Percentiles rank a stretch among this genome's conserved stretches.
phyloP scores from a whole-genome alignment of 2,797 vertebrate species.

The Leptoclinus maculatus region DNA sequence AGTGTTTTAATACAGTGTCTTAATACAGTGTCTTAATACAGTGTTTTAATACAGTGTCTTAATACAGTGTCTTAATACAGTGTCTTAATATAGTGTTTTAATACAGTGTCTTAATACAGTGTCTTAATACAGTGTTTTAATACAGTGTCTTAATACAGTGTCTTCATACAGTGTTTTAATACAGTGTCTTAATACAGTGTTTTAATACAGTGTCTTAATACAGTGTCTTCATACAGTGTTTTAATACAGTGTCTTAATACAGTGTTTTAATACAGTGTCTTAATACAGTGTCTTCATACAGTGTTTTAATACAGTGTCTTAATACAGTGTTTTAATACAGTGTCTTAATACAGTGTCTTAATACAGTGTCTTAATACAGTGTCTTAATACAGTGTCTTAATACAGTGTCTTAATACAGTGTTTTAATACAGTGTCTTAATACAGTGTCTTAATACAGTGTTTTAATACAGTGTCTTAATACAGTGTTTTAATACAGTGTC shows the following conservation, averaged over 20 bases:
- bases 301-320: no score
- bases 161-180: no score
- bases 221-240: no score
- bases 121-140: background rate
- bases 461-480: background rate
- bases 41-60: no score
- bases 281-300: no score
- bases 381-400: background rate
- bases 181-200: background rate
- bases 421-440: background rate
- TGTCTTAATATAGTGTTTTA: no score
- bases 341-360: background rate
- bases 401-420: background rate
- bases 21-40: background rate
- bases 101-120: background rate
- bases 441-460: background rate
- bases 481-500: no score
- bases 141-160: background rate
- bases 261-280: no score
- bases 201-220: background rate
- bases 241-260: background rate
- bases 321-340: no score
- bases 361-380: background rate
- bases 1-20: no score
- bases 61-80: background rate